A percentile compares a stretch with the other conserved stretches of the same genome.
Evolutionary conservation across 2,797 vertebrate species (phyloP).

Genomic region (Sebastes miniatus): DNA sequence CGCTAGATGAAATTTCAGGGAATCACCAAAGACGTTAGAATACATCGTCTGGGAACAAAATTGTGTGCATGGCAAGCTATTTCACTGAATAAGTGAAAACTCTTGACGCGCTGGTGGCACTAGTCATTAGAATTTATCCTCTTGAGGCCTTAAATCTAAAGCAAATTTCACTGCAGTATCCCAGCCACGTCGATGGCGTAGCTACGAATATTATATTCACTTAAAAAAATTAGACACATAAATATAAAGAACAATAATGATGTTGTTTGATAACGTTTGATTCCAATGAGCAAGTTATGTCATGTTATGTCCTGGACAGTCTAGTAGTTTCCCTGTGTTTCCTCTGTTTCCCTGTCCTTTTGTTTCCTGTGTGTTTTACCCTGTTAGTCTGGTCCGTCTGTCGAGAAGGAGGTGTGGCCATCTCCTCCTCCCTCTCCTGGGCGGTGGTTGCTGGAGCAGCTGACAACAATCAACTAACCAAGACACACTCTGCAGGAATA

Average conservation of each 20-base stretch:
- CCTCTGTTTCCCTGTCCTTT: too few species aligned
- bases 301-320: too few species aligned
- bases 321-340: too few species aligned
- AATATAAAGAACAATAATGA: neutral
- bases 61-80: neutral
- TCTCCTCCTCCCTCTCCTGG: too few species aligned
- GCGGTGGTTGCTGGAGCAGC: too few species aligned
- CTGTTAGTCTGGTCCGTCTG: too few species aligned
- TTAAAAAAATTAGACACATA: neutral
- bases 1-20: neutral
- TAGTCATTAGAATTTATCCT: neutral
- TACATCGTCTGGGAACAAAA: neutral
- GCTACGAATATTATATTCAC: too few species aligned
- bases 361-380: too few species aligned
- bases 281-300: neutral
- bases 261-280: neutral
- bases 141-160: neutral
- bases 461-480: too few species aligned
- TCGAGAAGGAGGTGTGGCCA: too few species aligned
- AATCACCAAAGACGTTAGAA: neutral
- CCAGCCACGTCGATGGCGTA: neutral
- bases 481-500: too few species aligned
- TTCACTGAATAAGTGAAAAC: neutral
- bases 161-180: neutral
- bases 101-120: neutral